Evolutionary conservation across 2,113 vertebrate genomes (phyloP), one percentile per base, ranked within the genome.

Genomic region (Tonatia bakeri): DNA sequence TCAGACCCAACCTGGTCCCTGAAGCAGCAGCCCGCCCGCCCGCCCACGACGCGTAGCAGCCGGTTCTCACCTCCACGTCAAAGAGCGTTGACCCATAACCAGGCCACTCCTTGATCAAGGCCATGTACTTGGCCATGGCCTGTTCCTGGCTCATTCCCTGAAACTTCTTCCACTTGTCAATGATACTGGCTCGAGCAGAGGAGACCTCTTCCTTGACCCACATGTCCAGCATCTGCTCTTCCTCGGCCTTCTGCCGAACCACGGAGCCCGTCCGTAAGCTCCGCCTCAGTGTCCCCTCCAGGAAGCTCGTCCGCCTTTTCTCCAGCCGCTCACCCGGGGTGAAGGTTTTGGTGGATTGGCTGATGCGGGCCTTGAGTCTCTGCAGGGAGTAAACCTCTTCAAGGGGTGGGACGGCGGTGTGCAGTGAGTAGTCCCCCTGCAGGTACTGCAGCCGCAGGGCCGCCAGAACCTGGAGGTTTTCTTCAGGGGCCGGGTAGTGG

Each of bases 1-100:
- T 40, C 16, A 5, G 33, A 31, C 1, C 9, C 24, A 22, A 1
- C 28, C 54, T 5, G 10, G n/a, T 1, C 16, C 1, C 0, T 1
- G 87, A 24, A 28, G n/a, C 15, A 0, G 38, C 11, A 2, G 43
- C 26, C 67, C 0, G 15, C 36, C 67, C 0, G 15, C 36, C 59
- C 1, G 0, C 28, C 33, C 36, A 13, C 9, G 2, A 38, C 0
- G 1, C 3, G 0, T 16, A 0, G 28, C 40, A 2, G 24, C 56
- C 7, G 0, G 28, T n/a, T 16, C 98, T 99, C 95, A 99, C 99
- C 99, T 99, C 99, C 16, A 99, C 99, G 0, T 99, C 99, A 83
- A 99, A 99, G 88, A 99, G 99, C 0, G 99, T 99, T 73, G 99
- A 99, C 5, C 99, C 99, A 15, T 99, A 99, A 7, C 99, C 99